phyloP scores from a whole-genome alignment of 2,888 invertebrate genomes.

The Meteorus colon region DNA sequence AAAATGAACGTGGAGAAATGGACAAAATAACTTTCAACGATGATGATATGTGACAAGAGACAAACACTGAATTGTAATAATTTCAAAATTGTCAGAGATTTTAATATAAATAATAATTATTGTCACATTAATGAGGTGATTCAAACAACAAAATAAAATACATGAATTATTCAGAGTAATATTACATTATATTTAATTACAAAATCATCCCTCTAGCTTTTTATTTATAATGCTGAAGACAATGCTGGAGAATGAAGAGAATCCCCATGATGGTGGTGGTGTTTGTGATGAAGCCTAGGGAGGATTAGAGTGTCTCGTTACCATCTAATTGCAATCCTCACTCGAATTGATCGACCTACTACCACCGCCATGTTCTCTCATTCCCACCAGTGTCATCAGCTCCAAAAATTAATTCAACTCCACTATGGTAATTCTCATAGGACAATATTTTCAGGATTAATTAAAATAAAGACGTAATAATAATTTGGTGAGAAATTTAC shows the following conservation, averaged over 20 bases:
- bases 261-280: not conserved
- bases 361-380: not conserved
- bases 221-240: too few relatives aligned
- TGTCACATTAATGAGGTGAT: not conserved
- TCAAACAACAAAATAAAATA: not conserved
- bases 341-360: not conserved
- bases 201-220: too few relatives aligned
- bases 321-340: constrained; percentile 1
- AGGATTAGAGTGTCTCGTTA: constrained; percentile 4
- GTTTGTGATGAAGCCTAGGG: not conserved
- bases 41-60: not conserved
- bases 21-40: constrained; percentile 51
- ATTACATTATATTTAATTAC: too few relatives aligned
- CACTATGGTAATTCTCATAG: too few relatives aligned
- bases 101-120: not conserved
- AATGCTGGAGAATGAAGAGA: not conserved
- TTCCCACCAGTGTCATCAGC: too few relatives aligned
- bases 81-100: not conserved
- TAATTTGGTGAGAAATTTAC: too few relatives aligned
- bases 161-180: not conserved
- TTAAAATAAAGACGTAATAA: too few relatives aligned
- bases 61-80: too few relatives aligned
- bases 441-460: too few relatives aligned
- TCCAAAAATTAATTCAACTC: too few relatives aligned
- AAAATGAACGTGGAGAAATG: constrained; percentile 47